phyloP scores from a whole-genome alignment of 2,113 vertebrate genomes.

The Chiloscyllium plagiosum region DNA sequence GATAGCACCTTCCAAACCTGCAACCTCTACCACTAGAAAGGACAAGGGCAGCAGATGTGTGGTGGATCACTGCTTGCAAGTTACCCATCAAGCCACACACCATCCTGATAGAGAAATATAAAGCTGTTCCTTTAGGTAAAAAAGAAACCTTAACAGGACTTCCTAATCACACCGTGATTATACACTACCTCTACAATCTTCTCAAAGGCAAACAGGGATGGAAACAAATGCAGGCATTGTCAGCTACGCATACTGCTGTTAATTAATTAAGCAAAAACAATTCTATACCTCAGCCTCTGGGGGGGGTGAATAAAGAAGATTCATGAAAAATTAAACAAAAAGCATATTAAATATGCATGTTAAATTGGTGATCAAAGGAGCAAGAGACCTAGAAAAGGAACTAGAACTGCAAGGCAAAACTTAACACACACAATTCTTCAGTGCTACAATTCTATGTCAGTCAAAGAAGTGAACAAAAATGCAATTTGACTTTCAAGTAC shows the following conservation, averaged over 20 bases:
- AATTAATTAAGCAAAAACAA: not conserved
- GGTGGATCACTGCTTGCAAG: not conserved
- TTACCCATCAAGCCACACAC: not conserved
- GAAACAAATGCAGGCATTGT: not conserved
- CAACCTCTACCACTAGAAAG: not conserved
- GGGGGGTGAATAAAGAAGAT: not conserved
- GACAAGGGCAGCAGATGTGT: not conserved
- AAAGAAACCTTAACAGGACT: not conserved
- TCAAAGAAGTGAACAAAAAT: not conserved
- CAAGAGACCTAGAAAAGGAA: not conserved
- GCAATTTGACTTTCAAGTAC: not conserved
- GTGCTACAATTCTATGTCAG: not conserved
- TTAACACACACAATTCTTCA: not conserved
- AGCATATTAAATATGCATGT: not conserved
- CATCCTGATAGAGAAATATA: not conserved
- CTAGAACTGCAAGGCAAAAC: not conserved
- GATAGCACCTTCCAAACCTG: not conserved
- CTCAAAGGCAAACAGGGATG: not conserved
- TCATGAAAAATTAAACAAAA: not conserved
- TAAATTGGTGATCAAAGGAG: not conserved
- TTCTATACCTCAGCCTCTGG: not conserved
- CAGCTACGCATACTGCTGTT: not conserved
- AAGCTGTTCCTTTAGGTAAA: not conserved
- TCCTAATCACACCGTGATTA: not conserved
- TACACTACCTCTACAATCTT: no score